Conservation (phyloP, 2,797 vertebrate species). For the Cossypha dichroa region DNA sequence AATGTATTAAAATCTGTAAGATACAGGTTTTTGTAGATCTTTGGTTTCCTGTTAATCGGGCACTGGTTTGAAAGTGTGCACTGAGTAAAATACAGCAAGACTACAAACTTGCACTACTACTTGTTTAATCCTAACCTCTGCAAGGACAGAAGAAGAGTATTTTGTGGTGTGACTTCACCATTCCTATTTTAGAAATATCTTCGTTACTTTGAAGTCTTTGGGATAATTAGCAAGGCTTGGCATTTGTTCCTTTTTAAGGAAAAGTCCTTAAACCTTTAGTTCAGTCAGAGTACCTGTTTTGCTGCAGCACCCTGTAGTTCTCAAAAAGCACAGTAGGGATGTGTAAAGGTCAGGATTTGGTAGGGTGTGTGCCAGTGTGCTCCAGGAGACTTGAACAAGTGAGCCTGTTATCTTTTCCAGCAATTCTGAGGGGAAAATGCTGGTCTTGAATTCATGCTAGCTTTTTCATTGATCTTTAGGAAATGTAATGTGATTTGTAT, state of each 20-base stretch:
- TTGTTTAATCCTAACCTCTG: background rate
- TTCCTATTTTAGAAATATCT: background rate
- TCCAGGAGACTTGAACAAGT: background rate
- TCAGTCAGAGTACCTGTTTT: background rate
- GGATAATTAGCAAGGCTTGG: background rate
- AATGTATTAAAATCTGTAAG: background rate
- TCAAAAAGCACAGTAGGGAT: background rate
- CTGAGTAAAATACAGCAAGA: background rate
- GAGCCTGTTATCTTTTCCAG: background rate
- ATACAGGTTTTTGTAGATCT: background rate
- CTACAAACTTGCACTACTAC: background rate
- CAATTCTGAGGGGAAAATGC: background rate
- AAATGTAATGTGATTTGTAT: background rate
- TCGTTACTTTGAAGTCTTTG: background rate
- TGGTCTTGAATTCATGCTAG: background rate
- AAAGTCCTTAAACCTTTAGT: background rate
- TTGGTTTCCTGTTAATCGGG: background rate
- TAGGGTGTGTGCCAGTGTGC: background rate
- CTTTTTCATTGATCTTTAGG: background rate
- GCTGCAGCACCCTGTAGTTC: background rate
- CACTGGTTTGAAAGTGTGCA: background rate
- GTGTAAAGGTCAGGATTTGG: background rate
- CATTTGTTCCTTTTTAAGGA: background rate
- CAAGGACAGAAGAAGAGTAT: background rate
- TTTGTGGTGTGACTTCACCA: background rate